These are phyloP conservation scores for Pempheris klunzingeri DNA, from an alignment of 2,797 vertebrate genomes.

Conservation along the genomic window DNA sequence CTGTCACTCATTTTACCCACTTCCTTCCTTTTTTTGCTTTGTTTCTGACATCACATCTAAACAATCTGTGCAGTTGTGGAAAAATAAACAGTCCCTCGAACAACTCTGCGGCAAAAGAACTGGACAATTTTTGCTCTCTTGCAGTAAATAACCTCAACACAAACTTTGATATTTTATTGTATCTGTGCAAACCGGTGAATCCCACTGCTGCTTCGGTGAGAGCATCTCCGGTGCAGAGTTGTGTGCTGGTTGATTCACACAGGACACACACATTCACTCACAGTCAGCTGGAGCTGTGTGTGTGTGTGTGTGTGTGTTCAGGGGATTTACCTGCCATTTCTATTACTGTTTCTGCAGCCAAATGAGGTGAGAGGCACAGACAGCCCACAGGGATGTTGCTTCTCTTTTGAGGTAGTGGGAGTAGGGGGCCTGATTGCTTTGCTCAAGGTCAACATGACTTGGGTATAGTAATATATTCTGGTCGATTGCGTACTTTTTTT, in stretches of 20 bases:
- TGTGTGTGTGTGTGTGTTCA: slow-evolving; percentile 43
- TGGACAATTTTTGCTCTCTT: slow-evolving; percentile 7
- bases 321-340: slow-evolving; percentile 76
- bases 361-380: slow-evolving; percentile 81
- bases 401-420: slow-evolving; percentile 62
- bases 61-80: slow-evolving; percentile 4
- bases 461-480: slow-evolving; percentile 67
- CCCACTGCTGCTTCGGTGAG: slow-evolving; percentile 32
- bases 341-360: slow-evolving; percentile 78
- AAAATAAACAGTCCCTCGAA: slow-evolving; percentile 22
- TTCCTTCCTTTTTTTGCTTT: slow-evolving; percentile 12
- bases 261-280: slow-evolving; percentile 41
- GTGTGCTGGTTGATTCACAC: slow-evolving; percentile 66
- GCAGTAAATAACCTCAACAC: slow-evolving; percentile 28
- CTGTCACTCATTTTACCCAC: not conserved
- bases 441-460: slow-evolving; percentile 82
- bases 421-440: slow-evolving; percentile 80
- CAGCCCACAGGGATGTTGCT: slow-evolving; percentile 72
- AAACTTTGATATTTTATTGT: slow-evolving; percentile 51
- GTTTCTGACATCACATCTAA: slow-evolving; percentile 15
- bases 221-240: slow-evolving; percentile 48
- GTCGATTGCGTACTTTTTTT: slow-evolving; percentile 40
- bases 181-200: slow-evolving; percentile 54
- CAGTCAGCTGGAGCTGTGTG: slow-evolving; percentile 62
- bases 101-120: not conserved